Evolutionary conservation across 2,888 invertebrate genomes (phyloP).

Genomic region (Mylabris sibirica): DNA sequence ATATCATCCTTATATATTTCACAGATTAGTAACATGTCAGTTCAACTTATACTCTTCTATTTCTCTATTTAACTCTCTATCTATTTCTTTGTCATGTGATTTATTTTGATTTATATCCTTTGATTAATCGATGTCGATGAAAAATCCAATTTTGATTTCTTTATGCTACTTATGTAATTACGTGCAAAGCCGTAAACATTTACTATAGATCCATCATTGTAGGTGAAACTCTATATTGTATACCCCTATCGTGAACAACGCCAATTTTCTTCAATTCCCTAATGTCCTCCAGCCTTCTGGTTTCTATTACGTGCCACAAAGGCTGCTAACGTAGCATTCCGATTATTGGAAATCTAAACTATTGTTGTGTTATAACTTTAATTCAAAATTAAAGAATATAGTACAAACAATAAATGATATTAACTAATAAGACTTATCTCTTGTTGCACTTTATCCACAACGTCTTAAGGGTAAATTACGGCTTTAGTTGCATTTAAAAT

Average conservation of each 20-base stretch:
- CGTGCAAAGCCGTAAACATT: slow-evolving; percentile 40
- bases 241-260: slow-evolving; percentile 31
- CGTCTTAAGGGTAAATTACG: neutral
- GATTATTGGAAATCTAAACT: neutral
- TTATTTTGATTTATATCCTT: neutral
- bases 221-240: slow-evolving; percentile 18
- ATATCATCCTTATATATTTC: neutral
- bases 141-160: slow-evolving; percentile 1
- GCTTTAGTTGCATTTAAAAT: too few species aligned
- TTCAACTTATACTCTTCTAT: neutral
- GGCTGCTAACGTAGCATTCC: slow-evolving; percentile 2
- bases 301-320: slow-evolving; percentile 38
- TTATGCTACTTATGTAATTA: slow-evolving; percentile 34
- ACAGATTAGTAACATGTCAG: neutral
- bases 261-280: slow-evolving; percentile 42
- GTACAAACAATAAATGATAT: neutral
- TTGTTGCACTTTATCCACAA: neutral
- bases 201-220: slow-evolving; percentile 32
- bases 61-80: neutral
- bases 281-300: slow-evolving; percentile 43
- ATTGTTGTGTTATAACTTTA: neutral
- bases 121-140: neutral
- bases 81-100: neutral
- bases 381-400: neutral
- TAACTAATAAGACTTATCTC: neutral